phyloP scores from a whole-genome alignment of 2,888 invertebrate genomes.

The Theretra japonica region DNA sequence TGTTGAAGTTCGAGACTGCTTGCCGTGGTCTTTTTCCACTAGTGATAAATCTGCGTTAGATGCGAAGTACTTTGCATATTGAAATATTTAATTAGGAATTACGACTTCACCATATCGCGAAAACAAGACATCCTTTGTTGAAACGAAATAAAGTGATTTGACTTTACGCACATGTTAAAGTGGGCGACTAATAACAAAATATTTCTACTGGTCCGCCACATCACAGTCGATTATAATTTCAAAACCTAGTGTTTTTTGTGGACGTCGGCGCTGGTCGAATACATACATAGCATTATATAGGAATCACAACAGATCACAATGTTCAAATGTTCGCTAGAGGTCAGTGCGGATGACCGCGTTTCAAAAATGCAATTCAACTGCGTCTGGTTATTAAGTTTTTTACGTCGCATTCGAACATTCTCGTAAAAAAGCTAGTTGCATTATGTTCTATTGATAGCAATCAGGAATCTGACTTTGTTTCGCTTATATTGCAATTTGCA shows the following conservation, averaged over 20 bases:
- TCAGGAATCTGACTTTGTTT: no score
- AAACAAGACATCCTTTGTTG: neutral
- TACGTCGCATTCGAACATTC: neutral
- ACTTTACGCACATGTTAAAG: neutral
- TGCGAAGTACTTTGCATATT: no score
- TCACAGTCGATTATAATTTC: slow-evolving; percentile 58
- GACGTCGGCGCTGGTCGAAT: slow-evolving; percentile 44
- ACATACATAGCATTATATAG: slow-evolving; percentile 25
- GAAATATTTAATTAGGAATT: no score
- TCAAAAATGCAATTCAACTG: slow-evolving; percentile 18
- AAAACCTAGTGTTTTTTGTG: slow-evolving; percentile 65
- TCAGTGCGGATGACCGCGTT: slow-evolving; percentile 10
- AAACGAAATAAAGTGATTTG: neutral
- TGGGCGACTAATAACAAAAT: slow-evolving; percentile 15
- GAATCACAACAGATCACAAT: slow-evolving; percentile 16
- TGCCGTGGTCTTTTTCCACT: no score
- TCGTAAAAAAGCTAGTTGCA: neutral
- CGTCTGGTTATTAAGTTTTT: slow-evolving; percentile 16
- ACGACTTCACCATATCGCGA: no score
- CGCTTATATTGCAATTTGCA: no score
- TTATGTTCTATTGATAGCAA: neutral
- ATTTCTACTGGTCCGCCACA: slow-evolving; percentile 24
- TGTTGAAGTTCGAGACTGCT: no score
- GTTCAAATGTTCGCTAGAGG: slow-evolving; percentile 24
- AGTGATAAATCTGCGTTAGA: no score